phyloP scores from a whole-genome alignment of 2,888 invertebrate genomes.

The Eueremaeus valkanovi region DNA sequence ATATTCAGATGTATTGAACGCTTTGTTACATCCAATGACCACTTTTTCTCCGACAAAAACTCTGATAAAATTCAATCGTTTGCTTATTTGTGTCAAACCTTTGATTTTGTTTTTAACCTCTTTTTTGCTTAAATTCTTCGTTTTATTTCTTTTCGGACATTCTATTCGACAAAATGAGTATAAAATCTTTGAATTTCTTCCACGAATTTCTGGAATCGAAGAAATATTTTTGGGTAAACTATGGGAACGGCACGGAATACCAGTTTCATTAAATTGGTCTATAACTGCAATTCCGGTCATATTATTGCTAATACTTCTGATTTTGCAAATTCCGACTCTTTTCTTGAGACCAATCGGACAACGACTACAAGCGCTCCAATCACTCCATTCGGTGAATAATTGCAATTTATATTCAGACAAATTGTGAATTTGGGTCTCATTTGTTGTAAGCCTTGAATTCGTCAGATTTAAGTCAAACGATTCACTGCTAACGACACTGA shows the following conservation, averaged over 20 bases:
- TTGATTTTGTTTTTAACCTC: not conserved
- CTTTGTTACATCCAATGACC: not conserved
- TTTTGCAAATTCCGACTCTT: conserved; percentile 1
- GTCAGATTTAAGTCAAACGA: not conserved
- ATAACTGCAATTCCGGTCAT: not conserved
- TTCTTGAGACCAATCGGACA: not conserved
- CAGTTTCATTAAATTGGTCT: conserved; percentile 46
- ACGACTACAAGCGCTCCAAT: not conserved
- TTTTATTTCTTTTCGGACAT: not conserved
- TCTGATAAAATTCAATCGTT: not conserved
- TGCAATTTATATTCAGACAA: not conserved
- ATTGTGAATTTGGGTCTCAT: not conserved
- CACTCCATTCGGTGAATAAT: not conserved
- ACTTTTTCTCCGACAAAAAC: not conserved
- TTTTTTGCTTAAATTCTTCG: not conserved
- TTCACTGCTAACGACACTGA: not conserved
- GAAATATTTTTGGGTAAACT: conserved; percentile 56
- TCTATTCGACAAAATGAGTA: not conserved
- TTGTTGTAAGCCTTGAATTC: not conserved
- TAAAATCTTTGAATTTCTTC: conserved; percentile 55
- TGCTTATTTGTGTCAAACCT: not conserved
- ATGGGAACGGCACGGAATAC: conserved; percentile 61
- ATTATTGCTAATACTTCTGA: not conserved
- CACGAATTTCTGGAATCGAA: conserved; percentile 53
- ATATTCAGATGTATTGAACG: not conserved